Evolutionary conservation across 2,888 invertebrate genomes (phyloP).

Genomic region (Xestobium rufovillosum): DNA sequence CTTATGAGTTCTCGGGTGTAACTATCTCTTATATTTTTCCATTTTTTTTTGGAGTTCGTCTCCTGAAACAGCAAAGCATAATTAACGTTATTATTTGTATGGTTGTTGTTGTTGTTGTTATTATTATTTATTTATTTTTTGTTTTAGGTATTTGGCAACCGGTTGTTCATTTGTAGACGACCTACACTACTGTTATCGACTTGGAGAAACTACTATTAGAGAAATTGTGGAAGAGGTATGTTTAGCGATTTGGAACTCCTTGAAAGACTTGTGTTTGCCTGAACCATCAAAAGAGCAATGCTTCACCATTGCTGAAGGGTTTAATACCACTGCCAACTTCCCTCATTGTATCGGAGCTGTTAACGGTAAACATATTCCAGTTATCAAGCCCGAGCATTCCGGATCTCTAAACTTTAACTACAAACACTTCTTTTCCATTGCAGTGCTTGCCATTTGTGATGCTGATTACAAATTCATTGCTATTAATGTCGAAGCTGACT

Average conservation of each 20-base stretch:
- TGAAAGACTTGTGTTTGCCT: slow-evolving; percentile 5
- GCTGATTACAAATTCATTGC: slow-evolving; percentile 8
- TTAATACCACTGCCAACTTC: slow-evolving; percentile 4
- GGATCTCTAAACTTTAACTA: slow-evolving; percentile 11
- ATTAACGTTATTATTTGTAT: slow-evolving; percentile 2
- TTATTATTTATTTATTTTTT: slow-evolving; percentile 4
- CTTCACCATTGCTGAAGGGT: neutral
- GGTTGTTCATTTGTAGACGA: slow-evolving; percentile 5
- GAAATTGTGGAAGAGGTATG: slow-evolving; percentile 6
- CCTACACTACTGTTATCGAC: slow-evolving; percentile 1
- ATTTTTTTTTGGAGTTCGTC: slow-evolving; percentile 1
- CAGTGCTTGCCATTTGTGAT: slow-evolving; percentile 8
- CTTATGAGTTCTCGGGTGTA: slow-evolving; percentile 2
- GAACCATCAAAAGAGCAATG: slow-evolving; percentile 7
- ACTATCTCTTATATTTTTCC: slow-evolving; percentile 2
- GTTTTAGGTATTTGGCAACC: slow-evolving; percentile 5
- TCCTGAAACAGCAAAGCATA: slow-evolving; percentile 2
- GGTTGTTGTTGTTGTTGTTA: neutral
- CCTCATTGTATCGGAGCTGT: slow-evolving; percentile 8
- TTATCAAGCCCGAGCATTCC: slow-evolving; percentile 6
- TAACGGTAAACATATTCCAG: slow-evolving; percentile 2
- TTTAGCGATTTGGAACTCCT: slow-evolving; percentile 3
- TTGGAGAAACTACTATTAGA: slow-evolving; percentile 5
- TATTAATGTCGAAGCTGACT: slow-evolving; percentile 6
- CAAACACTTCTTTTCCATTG: slow-evolving; percentile 9